Conservation (phyloP, 2,888 invertebrate genomes). For the Physocephala rufipes region DNA sequence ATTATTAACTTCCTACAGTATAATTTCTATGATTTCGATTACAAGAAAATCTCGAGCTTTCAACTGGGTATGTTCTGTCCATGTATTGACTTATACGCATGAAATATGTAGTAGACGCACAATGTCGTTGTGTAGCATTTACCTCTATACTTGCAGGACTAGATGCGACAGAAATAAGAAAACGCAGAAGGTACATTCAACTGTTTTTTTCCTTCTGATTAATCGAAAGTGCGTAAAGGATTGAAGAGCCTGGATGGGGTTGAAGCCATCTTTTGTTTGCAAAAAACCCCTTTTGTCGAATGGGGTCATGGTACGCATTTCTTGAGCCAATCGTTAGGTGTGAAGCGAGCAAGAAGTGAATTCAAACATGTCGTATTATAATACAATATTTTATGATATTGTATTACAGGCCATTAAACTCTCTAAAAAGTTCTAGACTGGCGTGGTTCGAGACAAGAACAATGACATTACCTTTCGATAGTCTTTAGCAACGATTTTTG, state of each 20-base stretch:
- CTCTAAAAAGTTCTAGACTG: not conserved
- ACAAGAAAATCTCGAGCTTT: no score
- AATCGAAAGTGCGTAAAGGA: slow-evolving; percentile 36
- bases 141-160: no score
- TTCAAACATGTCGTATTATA: not conserved
- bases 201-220: slow-evolving; percentile 15
- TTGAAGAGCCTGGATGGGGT: slow-evolving; percentile 26
- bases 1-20: no score
- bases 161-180: no score
- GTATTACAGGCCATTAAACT: slow-evolving; percentile 21
- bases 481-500: no score
- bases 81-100: not conserved
- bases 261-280: slow-evolving; percentile 21
- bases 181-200: slow-evolving; percentile 20
- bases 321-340: slow-evolving; percentile 26
- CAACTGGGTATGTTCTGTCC: no score
- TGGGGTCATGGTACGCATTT: slow-evolving; percentile 31
- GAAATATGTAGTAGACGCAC: not conserved
- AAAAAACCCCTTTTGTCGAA: slow-evolving; percentile 4
- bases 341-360: slow-evolving; percentile 34
- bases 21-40: no score
- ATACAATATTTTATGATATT: slow-evolving; percentile 13
- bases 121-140: no score
- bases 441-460: not conserved
- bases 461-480: not conserved